Evolutionary conservation across 2,888 invertebrate genomes (phyloP).

Genomic region (Junonia oenone): DNA sequence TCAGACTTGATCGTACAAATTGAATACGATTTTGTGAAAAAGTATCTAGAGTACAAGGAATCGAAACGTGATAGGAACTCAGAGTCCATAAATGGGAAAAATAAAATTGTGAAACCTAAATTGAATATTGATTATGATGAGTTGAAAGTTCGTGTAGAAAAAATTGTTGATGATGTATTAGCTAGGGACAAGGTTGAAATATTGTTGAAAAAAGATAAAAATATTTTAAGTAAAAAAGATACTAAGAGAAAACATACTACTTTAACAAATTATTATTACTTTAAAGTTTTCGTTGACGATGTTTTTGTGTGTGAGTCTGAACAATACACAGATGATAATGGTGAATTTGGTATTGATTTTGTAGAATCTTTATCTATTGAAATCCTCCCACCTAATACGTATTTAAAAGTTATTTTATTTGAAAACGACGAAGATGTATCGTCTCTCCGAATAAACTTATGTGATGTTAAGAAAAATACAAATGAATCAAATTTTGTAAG

Average conservation of each 20-base stretch:
- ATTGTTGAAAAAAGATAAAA: conserved; percentile 61
- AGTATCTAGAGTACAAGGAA: conserved; percentile 77
- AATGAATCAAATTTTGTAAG: conserved; percentile 33
- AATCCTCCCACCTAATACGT: conserved; percentile 57
- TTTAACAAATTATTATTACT: conserved; percentile 71
- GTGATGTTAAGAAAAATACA: conserved; percentile 41
- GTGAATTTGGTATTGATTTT: conserved; percentile 77
- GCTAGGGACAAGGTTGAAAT: conserved; percentile 79
- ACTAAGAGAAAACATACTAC: conserved; percentile 64
- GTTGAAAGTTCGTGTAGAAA: conserved; percentile 75
- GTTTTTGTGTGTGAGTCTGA: conserved; percentile 83
- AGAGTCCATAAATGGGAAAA: conserved; percentile 42
- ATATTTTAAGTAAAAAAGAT: conserved; percentile 28
- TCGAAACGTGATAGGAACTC: conserved; percentile 56
- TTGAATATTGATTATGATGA: conserved; percentile 73
- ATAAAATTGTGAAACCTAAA: conserved; percentile 75
- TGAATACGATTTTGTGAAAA: conserved; percentile 73
- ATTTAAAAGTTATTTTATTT: conserved; percentile 43
- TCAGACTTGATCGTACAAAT: conserved; percentile 81
- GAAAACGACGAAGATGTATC: conserved; percentile 54
- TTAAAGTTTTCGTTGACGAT: conserved; percentile 83
- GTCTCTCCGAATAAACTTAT: conserved; percentile 38
- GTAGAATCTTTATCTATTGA: conserved; percentile 80
- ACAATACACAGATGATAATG: conserved; percentile 52
- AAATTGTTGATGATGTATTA: conserved; percentile 75